Base-by-base conservation (phyloP, 1,140 invertebrate genomes). In the Drosophila ananassae region DNA sequence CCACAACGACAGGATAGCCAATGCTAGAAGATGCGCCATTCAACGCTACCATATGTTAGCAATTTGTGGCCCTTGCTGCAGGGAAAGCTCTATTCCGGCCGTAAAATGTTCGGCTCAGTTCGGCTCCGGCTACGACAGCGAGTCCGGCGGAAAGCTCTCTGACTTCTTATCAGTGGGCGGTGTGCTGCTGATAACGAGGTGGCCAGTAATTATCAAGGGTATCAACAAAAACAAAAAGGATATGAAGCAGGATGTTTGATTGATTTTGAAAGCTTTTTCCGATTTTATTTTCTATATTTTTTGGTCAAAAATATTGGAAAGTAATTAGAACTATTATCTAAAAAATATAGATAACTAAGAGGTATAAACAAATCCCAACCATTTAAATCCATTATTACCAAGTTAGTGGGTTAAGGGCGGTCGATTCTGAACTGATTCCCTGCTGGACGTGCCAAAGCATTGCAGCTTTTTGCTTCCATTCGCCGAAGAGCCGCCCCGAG, bases 11-110 rank as follows among this genome's bases (percentile, higher is more conserved):
- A 85, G 82, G 83, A 85, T 79, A 72, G 73, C 56, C 53, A 85
- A 85, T 85, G 82, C 51, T 89, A 76, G 83, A 68, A 66, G 81
- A 57, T 75, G 56, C 82, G 74, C 78, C 74, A 82, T 76, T 60
- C 73, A 89, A 82, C 60, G 62, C 83, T 79, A 62, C 82, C 82
- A 85, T 85, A 85, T 85, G 82, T 63, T 85, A 89, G 82, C 62
- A 64, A 76, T 85, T 72, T 59, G 41, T 59, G 22, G 28, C 48
- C 34, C 59, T 44, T 21, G 63, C 59, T 63, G 69, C 58, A 71
- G 28, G 37, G 52, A 73, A 74, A 74, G 71, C 71, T 68, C 41
- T 22, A 39, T 67, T 46, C 34, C 53, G 66, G 59, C 66, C 52
- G 66, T 55, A 55, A 41, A 34, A 21, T 55, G 44, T 48, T 69